A percentile compares a stretch with the other conserved stretches of the same genome.
Conservation (phyloP, 2,888 invertebrate genomes). For the Lasioglossum lativentre region DNA sequence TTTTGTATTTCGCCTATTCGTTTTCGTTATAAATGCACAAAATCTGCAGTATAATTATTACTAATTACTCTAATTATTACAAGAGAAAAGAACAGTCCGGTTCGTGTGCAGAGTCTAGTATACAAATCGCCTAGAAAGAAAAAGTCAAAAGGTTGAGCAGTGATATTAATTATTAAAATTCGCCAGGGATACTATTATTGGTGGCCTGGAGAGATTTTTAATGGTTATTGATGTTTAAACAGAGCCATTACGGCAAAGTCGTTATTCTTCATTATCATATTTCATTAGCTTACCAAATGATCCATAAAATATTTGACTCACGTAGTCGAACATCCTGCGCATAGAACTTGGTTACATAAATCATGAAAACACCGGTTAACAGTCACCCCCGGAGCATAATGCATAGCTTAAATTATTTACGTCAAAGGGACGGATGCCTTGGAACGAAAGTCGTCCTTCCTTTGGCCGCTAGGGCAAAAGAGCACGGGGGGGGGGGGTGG, state of each 20-base stretch:
- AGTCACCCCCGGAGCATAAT: not conserved
- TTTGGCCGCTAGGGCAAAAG: not conserved
- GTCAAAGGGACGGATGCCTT: slow-evolving; percentile 16
- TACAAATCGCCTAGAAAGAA: too few relatives aligned
- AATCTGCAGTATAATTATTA: not conserved
- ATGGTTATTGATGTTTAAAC: not conserved
- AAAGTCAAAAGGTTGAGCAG: too few relatives aligned
- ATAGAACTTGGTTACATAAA: not conserved
- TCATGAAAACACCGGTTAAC: not conserved
- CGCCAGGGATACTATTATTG: not conserved
- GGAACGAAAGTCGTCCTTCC: slow-evolving; percentile 22
- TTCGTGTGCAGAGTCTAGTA: too few relatives aligned
- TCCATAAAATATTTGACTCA: not conserved
- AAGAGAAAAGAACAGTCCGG: too few relatives aligned
- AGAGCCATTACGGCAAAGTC: not conserved
- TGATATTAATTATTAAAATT: not conserved
- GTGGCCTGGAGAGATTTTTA: not conserved
- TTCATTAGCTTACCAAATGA: not conserved
- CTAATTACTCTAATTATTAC: too few relatives aligned
- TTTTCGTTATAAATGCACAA: not conserved
- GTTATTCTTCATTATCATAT: not conserved
- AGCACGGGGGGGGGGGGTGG: too few relatives aligned
- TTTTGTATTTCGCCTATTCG: too few relatives aligned
- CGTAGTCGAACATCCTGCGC: slow-evolving; percentile 1
- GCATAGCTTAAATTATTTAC: slow-evolving; percentile 44